Conservation (phyloP, 2,113 vertebrate species). For the Varanus salvator region DNA sequence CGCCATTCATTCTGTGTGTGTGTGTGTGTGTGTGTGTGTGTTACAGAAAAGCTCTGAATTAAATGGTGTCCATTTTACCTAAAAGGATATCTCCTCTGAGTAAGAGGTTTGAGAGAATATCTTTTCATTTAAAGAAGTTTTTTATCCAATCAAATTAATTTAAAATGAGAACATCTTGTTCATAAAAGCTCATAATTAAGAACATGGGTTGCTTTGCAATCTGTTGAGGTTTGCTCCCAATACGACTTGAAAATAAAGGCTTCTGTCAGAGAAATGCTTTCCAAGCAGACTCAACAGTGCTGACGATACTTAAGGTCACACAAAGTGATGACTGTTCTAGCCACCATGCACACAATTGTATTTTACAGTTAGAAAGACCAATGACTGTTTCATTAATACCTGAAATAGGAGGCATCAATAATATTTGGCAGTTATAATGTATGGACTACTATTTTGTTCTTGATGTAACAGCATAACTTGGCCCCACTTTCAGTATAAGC, state of each 20-base stretch:
- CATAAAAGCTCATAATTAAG: constrained; percentile 57
- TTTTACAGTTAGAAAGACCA: not conserved
- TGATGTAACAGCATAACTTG: no score
- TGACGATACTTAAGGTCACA: not conserved
- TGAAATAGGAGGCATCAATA: not conserved
- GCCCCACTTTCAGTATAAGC: not conserved
- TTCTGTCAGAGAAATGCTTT: not conserved
- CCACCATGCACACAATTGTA: not conserved
- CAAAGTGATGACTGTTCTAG: not conserved
- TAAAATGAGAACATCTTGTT: constrained; percentile 68
- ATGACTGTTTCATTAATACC: not conserved
- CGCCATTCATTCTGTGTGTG: constrained; percentile 44
- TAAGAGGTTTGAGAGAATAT: constrained; percentile 41
- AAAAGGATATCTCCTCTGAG: constrained; percentile 15
- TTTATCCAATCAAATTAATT: constrained; percentile 55
- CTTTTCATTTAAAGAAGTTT: constrained; percentile 58
- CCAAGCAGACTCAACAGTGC: not conserved
- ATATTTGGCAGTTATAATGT: not conserved
- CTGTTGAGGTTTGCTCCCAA: constrained; percentile 29
- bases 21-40: no score
- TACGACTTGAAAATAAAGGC: not conserved
- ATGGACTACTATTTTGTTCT: not conserved
- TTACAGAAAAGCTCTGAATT: constrained; percentile 21
- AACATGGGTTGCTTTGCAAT: constrained; percentile 44
- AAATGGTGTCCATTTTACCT: constrained; percentile 8